Conservation (phyloP, 2,797 vertebrate genomes). For the Myripristis murdjan region DNA sequence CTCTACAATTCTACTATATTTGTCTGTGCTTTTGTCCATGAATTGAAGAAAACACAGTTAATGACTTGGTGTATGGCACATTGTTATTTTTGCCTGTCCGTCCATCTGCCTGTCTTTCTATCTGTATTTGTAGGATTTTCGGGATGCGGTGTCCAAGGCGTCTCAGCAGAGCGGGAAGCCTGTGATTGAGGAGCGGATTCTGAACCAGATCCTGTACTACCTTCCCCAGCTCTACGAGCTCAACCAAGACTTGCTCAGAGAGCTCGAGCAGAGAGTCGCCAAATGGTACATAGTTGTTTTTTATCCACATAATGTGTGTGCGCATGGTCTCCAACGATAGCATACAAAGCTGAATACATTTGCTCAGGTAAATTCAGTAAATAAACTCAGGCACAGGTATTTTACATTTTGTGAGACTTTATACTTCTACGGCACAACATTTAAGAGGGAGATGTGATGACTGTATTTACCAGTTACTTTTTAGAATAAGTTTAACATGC, state of each 20-base stretch:
- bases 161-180: conserved; percentile 91
- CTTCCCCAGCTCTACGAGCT: conserved; percentile 97
- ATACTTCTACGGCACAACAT: too few relatives aligned
- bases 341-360: too few relatives aligned
- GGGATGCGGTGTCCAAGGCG: conserved; percentile 89
- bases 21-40: too few relatives aligned
- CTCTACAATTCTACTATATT: background rate
- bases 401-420: too few relatives aligned
- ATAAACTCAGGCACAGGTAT: too few relatives aligned
- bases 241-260: conserved; percentile 92
- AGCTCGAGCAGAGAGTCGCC: conserved; percentile 91
- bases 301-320: background rate
- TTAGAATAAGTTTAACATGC: too few relatives aligned
- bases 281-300: conserved; percentile 87
- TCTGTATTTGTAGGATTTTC: conserved; percentile 89
- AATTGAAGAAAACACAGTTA: background rate
- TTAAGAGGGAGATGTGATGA: too few relatives aligned
- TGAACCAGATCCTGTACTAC: conserved; percentile 96
- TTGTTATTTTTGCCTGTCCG: too few relatives aligned
- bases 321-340: too few relatives aligned
- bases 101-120: background rate
- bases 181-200: conserved; percentile 93
- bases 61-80: too few relatives aligned
- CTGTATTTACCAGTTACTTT: too few relatives aligned
- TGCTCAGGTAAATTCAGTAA: too few relatives aligned